Percentiles rank a stretch among this genome's conserved stretches.
Evolutionary conservation across 2,888 invertebrate genomes (phyloP).

Genomic region (Drosophila nr. perissopoda): DNA sequence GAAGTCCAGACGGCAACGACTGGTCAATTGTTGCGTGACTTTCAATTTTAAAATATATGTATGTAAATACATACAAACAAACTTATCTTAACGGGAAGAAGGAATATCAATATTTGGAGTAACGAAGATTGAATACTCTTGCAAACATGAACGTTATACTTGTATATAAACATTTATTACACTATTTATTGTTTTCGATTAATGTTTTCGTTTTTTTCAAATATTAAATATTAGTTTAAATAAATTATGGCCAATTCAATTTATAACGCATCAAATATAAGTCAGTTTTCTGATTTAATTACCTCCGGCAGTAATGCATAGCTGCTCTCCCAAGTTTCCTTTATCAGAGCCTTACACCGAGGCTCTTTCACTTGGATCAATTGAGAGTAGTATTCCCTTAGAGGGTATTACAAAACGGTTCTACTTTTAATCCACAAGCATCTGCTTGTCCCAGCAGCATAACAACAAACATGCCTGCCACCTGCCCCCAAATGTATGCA

Average conservation of each 20-base stretch:
- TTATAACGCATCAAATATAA: not conserved
- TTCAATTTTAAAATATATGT: conserved; percentile 75
- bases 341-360: not conserved
- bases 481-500: conserved; percentile 65
- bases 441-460: not conserved
- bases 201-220: not conserved
- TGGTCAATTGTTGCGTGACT: conserved; percentile 82
- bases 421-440: conserved; percentile 36
- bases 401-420: conserved; percentile 42
- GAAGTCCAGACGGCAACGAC: conserved; percentile 2
- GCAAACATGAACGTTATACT: not conserved
- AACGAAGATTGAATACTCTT: not conserved
- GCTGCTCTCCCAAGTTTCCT: not conserved
- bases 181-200: not conserved
- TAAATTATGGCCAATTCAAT: not conserved
- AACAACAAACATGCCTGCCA: conserved; percentile 6
- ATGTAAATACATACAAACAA: not conserved
- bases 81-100: not conserved
- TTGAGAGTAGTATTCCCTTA: not conserved
- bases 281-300: not conserved
- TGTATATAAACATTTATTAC: not conserved
- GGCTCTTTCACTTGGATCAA: not conserved
- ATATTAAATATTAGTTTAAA: not conserved
- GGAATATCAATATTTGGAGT: not conserved
- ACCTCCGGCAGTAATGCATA: not conserved